Evolutionary conservation across 2,888 invertebrate species (phyloP), one percentile per base, ranked within the genome.

Genomic region (Theretra japonica): DNA sequence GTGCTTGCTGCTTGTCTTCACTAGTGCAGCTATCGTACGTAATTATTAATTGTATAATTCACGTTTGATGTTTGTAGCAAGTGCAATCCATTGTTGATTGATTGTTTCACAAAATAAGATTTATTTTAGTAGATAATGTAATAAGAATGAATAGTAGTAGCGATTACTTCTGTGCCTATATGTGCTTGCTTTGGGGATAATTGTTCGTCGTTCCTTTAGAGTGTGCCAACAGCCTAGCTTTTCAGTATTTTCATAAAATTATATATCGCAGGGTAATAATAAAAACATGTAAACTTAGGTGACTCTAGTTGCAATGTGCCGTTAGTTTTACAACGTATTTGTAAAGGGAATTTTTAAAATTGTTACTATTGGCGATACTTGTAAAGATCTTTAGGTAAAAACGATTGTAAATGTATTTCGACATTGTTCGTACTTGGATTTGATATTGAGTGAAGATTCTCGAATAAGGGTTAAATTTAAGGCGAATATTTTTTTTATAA

Each of bases 311-410:
- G 23, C 57, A 57, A 57, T 62, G 6, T 48, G 17, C 23, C 15
- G 48, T 65, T 65, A 41, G 23, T 33, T 62, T 62, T 62, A 15
- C 30, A n/a, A 60, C 1, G 30, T 21, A 41, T 58, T 58, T 58
- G 21, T 41, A 62, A 62, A 62, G 11, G 57, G 4, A 53, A 21
- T 72, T 73, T 71, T 2, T 33, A 50, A 68, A 28, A 25, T 59
- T 15, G 73, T 77, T 80, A 77, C 76, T 75, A 75, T 82, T 83
- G 78, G 80, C 74, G 74, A 73, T 81, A 79, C 76, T 77, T 82
- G 73, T 78, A 77, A 68, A 70, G 76, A 72, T 75, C 15, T 58
- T 23, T 41, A 62, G 41, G 65, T 75, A 70, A 65, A 15, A 41
- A 41, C 41, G 8, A 65, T 76, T 76, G 71, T 71, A 72, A 74